Conservation (phyloP, 1,140 invertebrate species). For the Drosophila ironensis region DNA sequence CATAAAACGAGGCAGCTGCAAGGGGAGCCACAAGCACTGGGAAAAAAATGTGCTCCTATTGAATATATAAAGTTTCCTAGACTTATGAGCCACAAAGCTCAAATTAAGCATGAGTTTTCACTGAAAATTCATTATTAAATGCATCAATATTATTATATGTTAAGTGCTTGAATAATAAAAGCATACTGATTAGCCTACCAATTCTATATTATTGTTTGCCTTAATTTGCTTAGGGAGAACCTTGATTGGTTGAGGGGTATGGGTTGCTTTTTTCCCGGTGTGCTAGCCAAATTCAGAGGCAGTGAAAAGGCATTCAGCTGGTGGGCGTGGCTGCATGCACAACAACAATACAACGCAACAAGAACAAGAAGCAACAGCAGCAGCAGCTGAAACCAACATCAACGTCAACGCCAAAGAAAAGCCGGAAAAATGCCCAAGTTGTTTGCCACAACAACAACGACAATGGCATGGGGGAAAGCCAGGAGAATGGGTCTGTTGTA, state of each 20-base stretch:
- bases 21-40: no score
- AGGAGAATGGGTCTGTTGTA: conserved; percentile 17
- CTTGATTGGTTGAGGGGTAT: no score
- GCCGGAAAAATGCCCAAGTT: conserved; percentile 75
- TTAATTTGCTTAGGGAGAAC: no score
- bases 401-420: conserved; percentile 72
- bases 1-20: conserved; percentile 54
- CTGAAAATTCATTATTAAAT: no score
- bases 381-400: conserved; percentile 42
- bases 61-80: no score
- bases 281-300: conserved; percentile 6
- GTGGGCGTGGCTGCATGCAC: conserved; percentile 53
- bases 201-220: no score
- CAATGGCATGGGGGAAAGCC: not conserved
- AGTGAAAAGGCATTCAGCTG: conserved; percentile 46
- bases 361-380: conserved; percentile 2
- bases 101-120: no score
- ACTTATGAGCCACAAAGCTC: no score
- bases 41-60: no score
- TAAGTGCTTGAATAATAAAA: no score
- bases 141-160: no score
- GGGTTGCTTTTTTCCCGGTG: not conserved
- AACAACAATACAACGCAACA: conserved; percentile 24
- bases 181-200: no score
- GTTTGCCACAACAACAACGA: conserved; percentile 46